Base-by-base conservation (phyloP, 1,140 invertebrate species). In the Drosophila quadrilineata region DNA sequence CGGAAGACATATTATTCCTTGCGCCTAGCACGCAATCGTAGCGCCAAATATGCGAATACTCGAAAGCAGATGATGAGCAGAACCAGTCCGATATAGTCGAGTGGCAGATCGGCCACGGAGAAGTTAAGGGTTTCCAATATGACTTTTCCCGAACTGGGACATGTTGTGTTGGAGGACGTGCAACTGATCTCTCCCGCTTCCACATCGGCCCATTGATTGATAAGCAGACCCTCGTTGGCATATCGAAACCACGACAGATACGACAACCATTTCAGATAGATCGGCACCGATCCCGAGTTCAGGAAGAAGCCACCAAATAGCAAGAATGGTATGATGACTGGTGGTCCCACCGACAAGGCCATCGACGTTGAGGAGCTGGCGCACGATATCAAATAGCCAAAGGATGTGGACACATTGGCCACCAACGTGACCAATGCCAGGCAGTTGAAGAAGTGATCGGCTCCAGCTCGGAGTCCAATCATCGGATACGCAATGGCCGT, bases 221-320 rank as follows among this genome's bases (percentile, higher is more conserved):
- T 94, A n/a, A 96, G 91, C 0, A 99, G 90, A 0, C 96, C 95
- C 91, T 98, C 97, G 90, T 97, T 98, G 33, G 95, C 96, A 89
- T 98, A 99, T 40, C 95, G 93, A 90, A 99, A 98, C 97, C 98
- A 99, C 0, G 97, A 98, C 10, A 99, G 89, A 90, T 98, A 96
- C 9, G 96, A 96, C 50, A 99, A 90, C 96, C 97, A 98, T 46
- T 94, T 92, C 49, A 99, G 95, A 82, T 98, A 99, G 0, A 91
- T 89, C 0, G 97, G 98, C 14, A 98, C 93, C 0, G 96, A 97
- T 94, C 93, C 94, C 14, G 94, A 94, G 88, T 99, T 99, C 10
- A 99, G 90, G 89, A 98, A 99, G 91, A 98, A 99, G 35, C 98
- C 98, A 45, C 97, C 97, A 88, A 99, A 98, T 8, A 99, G 90